phyloP scores from a whole-genome alignment of 1,140 invertebrate genomes.

The Brachionus calyciflorus region DNA sequence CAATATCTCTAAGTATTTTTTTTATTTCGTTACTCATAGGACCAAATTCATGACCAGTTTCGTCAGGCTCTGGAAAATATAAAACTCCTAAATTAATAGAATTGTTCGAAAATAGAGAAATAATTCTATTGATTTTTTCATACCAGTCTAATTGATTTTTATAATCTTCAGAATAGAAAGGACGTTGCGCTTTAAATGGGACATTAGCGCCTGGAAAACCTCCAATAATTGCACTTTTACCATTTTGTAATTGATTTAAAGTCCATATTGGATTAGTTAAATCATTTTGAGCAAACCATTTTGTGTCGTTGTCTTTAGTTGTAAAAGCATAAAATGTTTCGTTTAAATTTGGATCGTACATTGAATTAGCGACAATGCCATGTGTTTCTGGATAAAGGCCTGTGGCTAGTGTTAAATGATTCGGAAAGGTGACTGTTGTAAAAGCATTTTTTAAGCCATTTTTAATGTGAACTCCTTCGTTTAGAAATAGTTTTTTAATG shows the following conservation, averaged over 20 bases:
- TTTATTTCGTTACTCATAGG: conserved; percentile 55
- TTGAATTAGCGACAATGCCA: conserved; percentile 69
- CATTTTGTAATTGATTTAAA: conserved; percentile 52
- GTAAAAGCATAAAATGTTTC: conserved; percentile 53
- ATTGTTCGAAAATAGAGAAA: conserved; percentile 68
- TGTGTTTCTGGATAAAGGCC: conserved; percentile 72
- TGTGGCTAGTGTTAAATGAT: conserved; percentile 74
- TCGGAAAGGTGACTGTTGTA: conserved; percentile 74
- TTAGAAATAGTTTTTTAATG: conserved; percentile 54
- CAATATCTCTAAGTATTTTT: conserved; percentile 49
- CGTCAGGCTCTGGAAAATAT: conserved; percentile 74
- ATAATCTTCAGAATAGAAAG: conserved; percentile 49
- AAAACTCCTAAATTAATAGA: conserved; percentile 67
- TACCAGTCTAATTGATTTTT: conserved; percentile 63
- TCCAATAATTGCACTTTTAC: conserved; percentile 47
- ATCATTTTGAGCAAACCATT: conserved; percentile 50
- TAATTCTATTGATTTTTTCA: conserved; percentile 64
- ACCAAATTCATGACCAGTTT: conserved; percentile 59
- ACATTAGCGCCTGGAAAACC: conserved; percentile 47
- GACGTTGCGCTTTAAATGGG: conserved; percentile 42
- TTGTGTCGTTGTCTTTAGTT: conserved; percentile 53
- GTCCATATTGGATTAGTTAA: conserved; percentile 58
- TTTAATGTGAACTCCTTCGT: conserved; percentile 52
- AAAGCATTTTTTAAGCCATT: conserved; percentile 63
- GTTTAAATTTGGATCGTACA: conserved; percentile 66